A percentile compares a stretch with the other conserved stretches of the same genome.
Conservation (phyloP, 2,113 vertebrate species). For the Verasper variegatus region DNA sequence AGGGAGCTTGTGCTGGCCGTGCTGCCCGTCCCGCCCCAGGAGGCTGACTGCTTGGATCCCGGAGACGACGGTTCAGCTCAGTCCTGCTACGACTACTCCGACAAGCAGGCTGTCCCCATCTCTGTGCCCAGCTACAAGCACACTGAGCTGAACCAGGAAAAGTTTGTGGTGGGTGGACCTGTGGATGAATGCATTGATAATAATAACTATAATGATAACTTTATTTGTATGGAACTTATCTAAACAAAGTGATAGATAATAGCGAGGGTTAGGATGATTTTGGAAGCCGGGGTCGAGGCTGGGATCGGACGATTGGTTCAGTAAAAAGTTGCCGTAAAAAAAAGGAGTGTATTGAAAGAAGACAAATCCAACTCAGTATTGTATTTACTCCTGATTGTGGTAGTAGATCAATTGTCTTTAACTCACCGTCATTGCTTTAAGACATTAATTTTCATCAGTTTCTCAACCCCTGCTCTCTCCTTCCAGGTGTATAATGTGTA, state of each 20-base stretch:
- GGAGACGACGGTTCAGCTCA: constrained; percentile 90
- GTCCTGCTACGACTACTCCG: constrained; percentile 94
- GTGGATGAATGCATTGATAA: background rate
- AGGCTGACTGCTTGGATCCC: constrained; percentile 91
- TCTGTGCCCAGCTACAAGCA: constrained; percentile 98
- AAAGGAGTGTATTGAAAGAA: background rate
- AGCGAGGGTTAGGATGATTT: no score
- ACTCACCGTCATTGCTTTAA: no score
- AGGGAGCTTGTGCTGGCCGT: constrained; percentile 92
- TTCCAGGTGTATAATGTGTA: constrained; percentile 94
- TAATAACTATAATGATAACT: no score
- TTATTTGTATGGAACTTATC: no score
- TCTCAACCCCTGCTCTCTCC: background rate
- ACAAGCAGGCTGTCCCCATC: constrained; percentile 97
- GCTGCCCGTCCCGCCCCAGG: constrained; percentile 92
- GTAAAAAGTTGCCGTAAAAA: background rate
- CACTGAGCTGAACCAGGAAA: constrained; percentile 93
- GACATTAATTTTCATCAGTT: background rate
- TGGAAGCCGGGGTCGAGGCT: no score
- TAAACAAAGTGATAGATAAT: no score
- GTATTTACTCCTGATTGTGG: background rate
- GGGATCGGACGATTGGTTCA: no score
- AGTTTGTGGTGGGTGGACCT: constrained; percentile 91
- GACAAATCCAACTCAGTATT: background rate
- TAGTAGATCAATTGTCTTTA: background rate